A percentile compares a stretch with the other conserved stretches of the same genome.
Evolutionary conservation across 1,140 invertebrate genomes (phyloP).

Genomic region (Drosophila orena): DNA sequence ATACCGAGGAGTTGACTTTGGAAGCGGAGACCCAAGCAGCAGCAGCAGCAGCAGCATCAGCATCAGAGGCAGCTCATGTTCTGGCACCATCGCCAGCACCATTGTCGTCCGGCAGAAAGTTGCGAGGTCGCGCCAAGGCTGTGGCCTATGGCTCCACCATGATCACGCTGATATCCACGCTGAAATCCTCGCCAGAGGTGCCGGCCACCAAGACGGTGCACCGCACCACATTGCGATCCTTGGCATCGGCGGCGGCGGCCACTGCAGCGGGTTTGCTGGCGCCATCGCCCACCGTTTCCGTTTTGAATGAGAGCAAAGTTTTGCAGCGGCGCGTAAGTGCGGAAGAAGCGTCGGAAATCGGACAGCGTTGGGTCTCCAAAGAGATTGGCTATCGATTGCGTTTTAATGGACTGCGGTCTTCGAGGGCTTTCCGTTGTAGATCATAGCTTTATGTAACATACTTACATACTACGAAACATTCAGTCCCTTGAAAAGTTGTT

Average conservation of each 20-base stretch:
- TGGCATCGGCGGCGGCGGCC: slow-evolving; percentile 64
- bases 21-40: not conserved
- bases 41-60: no score
- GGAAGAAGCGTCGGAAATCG: not conserved
- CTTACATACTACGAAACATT: no score
- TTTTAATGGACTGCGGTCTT: not conserved
- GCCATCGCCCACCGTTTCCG: slow-evolving; percentile 84
- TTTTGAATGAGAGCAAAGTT: slow-evolving; percentile 88
- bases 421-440: no score
- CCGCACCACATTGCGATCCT: slow-evolving; percentile 60
- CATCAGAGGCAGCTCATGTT: not conserved
- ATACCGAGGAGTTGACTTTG: not conserved
- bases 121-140: slow-evolving; percentile 52
- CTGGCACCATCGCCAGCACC: not conserved
- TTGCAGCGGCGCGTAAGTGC: slow-evolving; percentile 93
- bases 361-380: not conserved
- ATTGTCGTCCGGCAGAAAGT: slow-evolving; percentile 15
- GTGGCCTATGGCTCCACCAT: slow-evolving; percentile 60
- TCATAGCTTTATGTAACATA: no score
- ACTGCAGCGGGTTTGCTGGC: slow-evolving; percentile 59
- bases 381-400: not conserved
- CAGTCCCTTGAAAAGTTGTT: not conserved
- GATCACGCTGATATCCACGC: slow-evolving; percentile 56
- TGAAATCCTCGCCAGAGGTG: slow-evolving; percentile 49
- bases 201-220: slow-evolving; percentile 63